Conservation (phyloP, 2,888 invertebrate genomes). For the Morinoia aosen region DNA sequence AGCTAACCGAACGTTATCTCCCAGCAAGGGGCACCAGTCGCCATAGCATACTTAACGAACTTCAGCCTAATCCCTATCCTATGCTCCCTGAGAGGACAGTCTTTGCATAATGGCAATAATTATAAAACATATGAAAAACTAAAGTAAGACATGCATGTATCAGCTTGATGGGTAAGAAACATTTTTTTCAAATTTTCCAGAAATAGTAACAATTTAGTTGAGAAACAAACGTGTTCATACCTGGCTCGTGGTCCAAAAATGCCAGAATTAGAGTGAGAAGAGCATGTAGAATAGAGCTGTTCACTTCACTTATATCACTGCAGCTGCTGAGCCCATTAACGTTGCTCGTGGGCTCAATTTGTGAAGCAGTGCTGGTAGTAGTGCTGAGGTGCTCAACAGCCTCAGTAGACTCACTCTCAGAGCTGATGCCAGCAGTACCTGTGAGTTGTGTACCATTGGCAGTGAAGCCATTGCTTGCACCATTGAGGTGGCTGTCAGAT, state of each 20-base stretch:
- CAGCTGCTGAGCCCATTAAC: background rate
- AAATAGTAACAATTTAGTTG: background rate
- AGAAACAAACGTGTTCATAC: background rate
- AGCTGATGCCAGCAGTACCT: background rate
- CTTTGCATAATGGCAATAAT: no score
- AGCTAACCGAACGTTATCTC: no score
- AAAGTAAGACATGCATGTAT: no score
- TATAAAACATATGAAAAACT: no score
- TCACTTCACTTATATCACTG: background rate
- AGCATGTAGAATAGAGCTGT: background rate
- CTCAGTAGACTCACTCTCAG: background rate
- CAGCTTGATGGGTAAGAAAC: no score
- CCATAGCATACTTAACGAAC: no score
- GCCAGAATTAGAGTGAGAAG: background rate
- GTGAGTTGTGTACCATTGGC: background rate
- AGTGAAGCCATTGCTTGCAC: background rate
- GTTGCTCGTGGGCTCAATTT: background rate
- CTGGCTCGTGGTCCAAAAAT: background rate
- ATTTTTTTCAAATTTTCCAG: no score
- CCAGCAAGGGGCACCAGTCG: no score
- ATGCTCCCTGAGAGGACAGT: no score
- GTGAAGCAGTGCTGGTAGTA: background rate
- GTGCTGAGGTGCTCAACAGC: background rate
- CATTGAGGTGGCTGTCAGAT: background rate
- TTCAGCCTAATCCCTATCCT: no score